These are phyloP conservation scores for Phoeniculus purpureus DNA, from an alignment of 2,797 vertebrate genomes.

Conservation along the genomic window DNA sequence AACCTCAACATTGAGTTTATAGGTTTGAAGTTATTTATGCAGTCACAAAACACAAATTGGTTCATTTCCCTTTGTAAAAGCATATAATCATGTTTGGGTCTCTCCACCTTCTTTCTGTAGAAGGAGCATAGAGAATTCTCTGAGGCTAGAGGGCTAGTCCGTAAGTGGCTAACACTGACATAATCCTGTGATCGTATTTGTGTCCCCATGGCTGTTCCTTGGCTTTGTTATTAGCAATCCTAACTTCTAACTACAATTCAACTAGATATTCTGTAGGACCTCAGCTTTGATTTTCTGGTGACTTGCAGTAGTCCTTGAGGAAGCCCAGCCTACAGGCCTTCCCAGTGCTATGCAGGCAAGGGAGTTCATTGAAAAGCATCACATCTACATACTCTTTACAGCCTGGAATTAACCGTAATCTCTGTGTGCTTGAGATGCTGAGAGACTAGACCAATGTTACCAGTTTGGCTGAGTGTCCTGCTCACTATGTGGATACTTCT, in stretches of 20 bases:
- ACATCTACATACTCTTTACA: background rate
- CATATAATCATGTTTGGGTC: background rate
- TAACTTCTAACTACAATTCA: background rate
- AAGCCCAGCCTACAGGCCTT: background rate
- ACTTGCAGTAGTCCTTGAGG: background rate
- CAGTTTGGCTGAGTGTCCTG: background rate
- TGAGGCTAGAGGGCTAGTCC: background rate
- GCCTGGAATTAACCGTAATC: background rate
- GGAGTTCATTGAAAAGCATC: background rate
- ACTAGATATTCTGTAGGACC: background rate
- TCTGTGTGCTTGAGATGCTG: accelerated
- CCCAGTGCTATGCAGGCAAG: background rate
- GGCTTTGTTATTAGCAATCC: background rate
- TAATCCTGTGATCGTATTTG: background rate
- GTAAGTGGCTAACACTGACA: background rate
- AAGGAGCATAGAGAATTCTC: background rate
- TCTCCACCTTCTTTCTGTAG: background rate
- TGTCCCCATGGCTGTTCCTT: background rate
- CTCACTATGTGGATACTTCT: accelerated
- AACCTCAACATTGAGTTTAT: background rate
- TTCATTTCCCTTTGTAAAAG: background rate
- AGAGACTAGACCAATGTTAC: accelerated
- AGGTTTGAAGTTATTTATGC: background rate
- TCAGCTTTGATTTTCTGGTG: background rate
- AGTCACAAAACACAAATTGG: background rate